Evolutionary conservation across 2,888 invertebrate genomes (phyloP).

Genomic region (Heliconius cydno): DNA sequence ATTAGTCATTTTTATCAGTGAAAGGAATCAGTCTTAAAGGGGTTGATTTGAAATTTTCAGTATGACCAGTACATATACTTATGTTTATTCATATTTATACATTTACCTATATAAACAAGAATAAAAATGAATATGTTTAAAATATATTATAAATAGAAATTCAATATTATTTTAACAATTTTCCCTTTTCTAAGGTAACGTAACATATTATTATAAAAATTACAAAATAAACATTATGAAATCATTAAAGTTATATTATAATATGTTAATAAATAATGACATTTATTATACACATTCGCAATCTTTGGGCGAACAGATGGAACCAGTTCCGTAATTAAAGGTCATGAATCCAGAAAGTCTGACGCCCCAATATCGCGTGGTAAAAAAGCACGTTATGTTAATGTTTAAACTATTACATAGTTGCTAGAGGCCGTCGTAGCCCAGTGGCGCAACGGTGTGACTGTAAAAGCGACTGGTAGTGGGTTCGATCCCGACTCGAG

Average conservation of each 20-base stretch:
- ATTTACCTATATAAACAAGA: no score
- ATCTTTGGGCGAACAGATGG: background rate
- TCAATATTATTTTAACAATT: background rate
- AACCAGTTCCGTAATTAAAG: conserved; percentile 33
- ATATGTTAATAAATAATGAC: background rate
- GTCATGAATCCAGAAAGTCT: conserved; percentile 40
- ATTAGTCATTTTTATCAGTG: no score
- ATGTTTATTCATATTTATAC: no score
- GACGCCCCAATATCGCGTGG: conserved; percentile 36
- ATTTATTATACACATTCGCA: background rate
- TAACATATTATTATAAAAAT: background rate
- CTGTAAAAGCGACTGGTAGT: no score
- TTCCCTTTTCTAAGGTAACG: background rate
- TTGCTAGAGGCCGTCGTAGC: background rate
- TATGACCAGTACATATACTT: no score
- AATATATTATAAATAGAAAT: no score
- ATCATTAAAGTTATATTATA: background rate
- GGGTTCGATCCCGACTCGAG: no score
- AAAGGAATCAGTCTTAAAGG: no score
- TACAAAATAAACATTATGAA: background rate
- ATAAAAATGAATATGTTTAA: no score
- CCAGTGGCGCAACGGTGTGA: no score
- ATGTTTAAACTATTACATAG: conserved; percentile 13
- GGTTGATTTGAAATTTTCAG: no score
- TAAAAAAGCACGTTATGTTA: conserved; percentile 31